Conservation (phyloP, 2,888 invertebrate genomes). For the Standfussiana lucernea region DNA sequence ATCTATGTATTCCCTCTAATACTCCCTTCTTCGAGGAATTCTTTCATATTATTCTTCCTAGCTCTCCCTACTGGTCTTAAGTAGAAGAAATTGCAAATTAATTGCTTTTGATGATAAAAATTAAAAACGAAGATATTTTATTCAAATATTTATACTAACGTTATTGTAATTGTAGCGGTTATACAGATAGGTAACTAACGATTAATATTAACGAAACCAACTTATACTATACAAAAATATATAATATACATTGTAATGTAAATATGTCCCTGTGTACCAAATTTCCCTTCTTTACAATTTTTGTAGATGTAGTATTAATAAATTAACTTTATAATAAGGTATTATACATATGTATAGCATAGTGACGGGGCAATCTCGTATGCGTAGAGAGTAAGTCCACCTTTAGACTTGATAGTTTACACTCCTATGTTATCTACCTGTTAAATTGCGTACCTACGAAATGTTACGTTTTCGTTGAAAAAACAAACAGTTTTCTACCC, state of each 20-base stretch:
- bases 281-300: slow-evolving; percentile 90
- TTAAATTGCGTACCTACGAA: slow-evolving; percentile 85
- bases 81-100: slow-evolving; percentile 79
- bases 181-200: slow-evolving; percentile 77
- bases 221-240: slow-evolving; percentile 88
- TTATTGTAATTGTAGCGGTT: slow-evolving; percentile 85
- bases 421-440: slow-evolving; percentile 83
- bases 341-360: slow-evolving; percentile 56
- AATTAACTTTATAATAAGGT: slow-evolving; percentile 59
- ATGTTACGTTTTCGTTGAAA: slow-evolving; percentile 13
- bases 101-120: slow-evolving; percentile 79
- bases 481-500: slow-evolving; percentile 26
- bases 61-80: slow-evolving; percentile 78
- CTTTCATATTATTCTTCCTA: slow-evolving; percentile 72
- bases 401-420: slow-evolving; percentile 56
- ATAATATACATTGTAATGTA: slow-evolving; percentile 85
- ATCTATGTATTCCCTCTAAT: slow-evolving; percentile 79
- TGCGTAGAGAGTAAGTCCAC: slow-evolving; percentile 48
- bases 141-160: slow-evolving; percentile 89
- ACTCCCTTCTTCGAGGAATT: slow-evolving; percentile 78
- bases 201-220: slow-evolving; percentile 82
- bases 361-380: slow-evolving; percentile 40
- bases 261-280: slow-evolving; percentile 89
- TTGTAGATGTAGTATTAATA: slow-evolving; percentile 82
- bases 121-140: slow-evolving; percentile 86